These are phyloP conservation scores for Agonum fuliginosum DNA, from an alignment of 2,888 invertebrate genomes.

Conservation along the genomic window DNA sequence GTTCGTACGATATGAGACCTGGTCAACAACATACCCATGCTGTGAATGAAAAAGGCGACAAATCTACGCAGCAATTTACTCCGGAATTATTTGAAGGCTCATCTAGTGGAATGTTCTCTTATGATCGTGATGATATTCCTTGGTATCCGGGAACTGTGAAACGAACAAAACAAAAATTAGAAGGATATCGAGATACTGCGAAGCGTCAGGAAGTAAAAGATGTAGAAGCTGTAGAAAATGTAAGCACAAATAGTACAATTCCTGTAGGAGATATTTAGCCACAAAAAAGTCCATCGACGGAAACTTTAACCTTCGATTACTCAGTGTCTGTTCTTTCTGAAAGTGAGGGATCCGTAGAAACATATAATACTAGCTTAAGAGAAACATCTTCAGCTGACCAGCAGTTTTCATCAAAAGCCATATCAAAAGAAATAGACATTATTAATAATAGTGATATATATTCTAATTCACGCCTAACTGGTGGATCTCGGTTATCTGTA, in stretches of 20 bases:
- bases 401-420: conserved; percentile 75
- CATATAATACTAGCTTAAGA: conserved; percentile 66
- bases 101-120: conserved; percentile 75
- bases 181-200: conserved; percentile 74
- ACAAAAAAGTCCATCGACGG: conserved; percentile 70
- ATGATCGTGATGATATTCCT: conserved; percentile 78
- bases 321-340: conserved; percentile 60
- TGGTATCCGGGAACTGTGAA: conserved; percentile 83
- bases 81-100: conserved; percentile 66
- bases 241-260: conserved; percentile 48
- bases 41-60: conserved; percentile 69
- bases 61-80: conserved; percentile 60
- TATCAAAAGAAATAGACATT: conserved; percentile 76
- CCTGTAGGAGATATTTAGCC: conserved; percentile 60
- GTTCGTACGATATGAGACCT: conserved; percentile 80
- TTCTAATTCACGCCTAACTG: conserved; percentile 31
- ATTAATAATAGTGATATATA: conserved; percentile 68
- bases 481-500: conserved; percentile 75
- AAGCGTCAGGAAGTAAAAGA: conserved; percentile 62
- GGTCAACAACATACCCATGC: conserved; percentile 67
- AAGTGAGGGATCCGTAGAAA: conserved; percentile 65
- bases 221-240: conserved; percentile 34
- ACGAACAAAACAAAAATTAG: conserved; percentile 81
- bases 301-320: conserved; percentile 67
- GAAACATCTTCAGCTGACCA: conserved; percentile 60